Percentiles rank a stretch among this genome's conserved stretches.
Evolutionary conservation across 2,113 vertebrate species (phyloP).

Genomic region (Danionella cerebrum): DNA sequence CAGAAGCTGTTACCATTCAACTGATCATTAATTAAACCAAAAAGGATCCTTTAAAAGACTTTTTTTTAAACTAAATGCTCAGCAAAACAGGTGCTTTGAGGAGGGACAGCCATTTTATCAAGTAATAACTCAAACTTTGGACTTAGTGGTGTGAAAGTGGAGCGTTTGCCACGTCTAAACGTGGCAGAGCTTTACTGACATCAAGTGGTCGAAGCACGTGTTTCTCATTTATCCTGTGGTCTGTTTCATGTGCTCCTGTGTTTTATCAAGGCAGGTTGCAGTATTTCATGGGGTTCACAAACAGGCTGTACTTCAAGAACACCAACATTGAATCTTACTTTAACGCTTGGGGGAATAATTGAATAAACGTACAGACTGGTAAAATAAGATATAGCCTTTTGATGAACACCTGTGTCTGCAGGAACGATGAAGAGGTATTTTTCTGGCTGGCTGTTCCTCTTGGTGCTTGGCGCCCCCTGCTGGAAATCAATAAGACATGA

Average conservation of each 20-base stretch:
- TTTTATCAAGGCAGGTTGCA: neutral
- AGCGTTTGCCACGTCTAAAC: neutral
- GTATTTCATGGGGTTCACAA: neutral
- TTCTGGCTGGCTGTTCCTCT: neutral
- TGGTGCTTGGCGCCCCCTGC: slow-evolving; percentile 43
- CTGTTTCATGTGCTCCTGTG: neutral
- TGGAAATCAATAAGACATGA: neutral
- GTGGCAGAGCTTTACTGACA: slow-evolving; percentile 41
- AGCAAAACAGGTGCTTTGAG: neutral
- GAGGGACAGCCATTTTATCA: neutral
- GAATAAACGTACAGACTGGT: too few relatives aligned
- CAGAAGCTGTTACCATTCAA: neutral
- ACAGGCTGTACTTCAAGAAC: too few relatives aligned
- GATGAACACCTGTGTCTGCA: neutral
- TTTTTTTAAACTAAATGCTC: neutral
- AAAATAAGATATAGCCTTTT: too few relatives aligned
- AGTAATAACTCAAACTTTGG: slow-evolving; percentile 11
- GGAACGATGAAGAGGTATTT: neutral
- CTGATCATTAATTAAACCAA: neutral
- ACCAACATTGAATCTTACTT: too few relatives aligned
- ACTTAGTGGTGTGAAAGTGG: neutral
- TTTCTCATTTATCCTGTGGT: neutral
- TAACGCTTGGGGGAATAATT: too few relatives aligned
- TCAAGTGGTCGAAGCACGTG: slow-evolving; percentile 33
- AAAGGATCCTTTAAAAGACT: neutral